phyloP scores from a whole-genome alignment of 2,888 invertebrate genomes.

The Eupithecia dodoneata region DNA sequence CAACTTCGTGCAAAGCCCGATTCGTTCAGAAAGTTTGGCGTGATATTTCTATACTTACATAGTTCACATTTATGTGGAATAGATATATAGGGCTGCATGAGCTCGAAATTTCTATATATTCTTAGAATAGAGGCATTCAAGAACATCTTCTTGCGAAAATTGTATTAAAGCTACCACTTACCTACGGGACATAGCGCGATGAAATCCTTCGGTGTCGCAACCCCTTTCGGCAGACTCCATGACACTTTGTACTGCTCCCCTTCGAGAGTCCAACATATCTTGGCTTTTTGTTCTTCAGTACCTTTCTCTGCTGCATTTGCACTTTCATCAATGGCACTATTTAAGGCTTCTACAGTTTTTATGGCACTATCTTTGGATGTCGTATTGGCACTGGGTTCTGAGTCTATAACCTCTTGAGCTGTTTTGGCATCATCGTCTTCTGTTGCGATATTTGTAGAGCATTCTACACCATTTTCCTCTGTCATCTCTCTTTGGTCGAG shows the following conservation, averaged over 20 bases:
- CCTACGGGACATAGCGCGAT: conserved; percentile 83
- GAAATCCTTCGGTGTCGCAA: conserved; percentile 72
- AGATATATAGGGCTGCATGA: neutral
- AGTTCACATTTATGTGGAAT: neutral
- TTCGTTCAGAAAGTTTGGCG: neutral
- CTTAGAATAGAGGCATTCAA: neutral
- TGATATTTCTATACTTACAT: neutral
- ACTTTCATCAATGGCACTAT: conserved; percentile 27
- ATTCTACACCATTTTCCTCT: conserved; percentile 68
- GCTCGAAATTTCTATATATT: neutral
- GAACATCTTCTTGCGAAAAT: neutral
- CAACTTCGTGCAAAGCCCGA: neutral
- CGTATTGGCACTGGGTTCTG: conserved; percentile 64
- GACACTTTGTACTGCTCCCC: conserved; percentile 69
- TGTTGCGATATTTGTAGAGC: conserved; percentile 55
- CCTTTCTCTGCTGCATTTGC: conserved; percentile 6
- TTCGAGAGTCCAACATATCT: conserved; percentile 72
- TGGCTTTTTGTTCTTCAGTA: conserved; percentile 44
- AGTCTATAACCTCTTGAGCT: conserved; percentile 44
- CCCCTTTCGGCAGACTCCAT: conserved; percentile 78
- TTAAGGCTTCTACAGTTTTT: conserved; percentile 48
- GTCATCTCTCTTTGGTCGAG: conserved; percentile 70
- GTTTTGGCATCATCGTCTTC: conserved; percentile 52
- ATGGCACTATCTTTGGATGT: conserved; percentile 62
- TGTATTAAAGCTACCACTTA: conserved; percentile 57